Percentiles rank a stretch among this genome's conserved stretches.
Evolutionary conservation across 2,888 invertebrate species (phyloP).

Genomic region (Drosophila histrio): DNA sequence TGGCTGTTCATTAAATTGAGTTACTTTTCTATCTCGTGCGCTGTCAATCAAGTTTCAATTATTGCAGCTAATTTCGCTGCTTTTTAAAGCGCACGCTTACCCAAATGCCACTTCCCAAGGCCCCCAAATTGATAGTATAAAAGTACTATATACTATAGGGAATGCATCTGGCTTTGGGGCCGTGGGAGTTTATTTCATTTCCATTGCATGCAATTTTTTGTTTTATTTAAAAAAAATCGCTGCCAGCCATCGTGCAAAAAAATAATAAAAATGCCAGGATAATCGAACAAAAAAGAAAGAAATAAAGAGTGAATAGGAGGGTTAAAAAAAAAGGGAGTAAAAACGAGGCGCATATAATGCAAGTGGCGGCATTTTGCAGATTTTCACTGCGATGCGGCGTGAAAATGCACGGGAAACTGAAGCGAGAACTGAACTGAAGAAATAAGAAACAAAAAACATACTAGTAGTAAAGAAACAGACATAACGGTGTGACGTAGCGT

Average conservation of each 20-base stretch:
- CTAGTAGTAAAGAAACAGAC: constrained; percentile 24
- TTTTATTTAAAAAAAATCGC: constrained; percentile 54
- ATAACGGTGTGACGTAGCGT: constrained; percentile 46
- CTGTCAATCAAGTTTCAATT: constrained; percentile 66
- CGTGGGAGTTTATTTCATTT: constrained; percentile 61
- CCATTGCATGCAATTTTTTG: constrained; percentile 57
- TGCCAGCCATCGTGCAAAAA: constrained; percentile 27
- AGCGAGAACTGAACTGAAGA: constrained; percentile 11
- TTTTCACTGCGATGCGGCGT: constrained; percentile 51
- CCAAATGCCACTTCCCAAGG: constrained; percentile 25
- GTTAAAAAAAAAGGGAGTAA: constrained; percentile 21
- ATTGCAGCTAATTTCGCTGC: constrained; percentile 61
- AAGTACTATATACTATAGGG: constrained; percentile 3
- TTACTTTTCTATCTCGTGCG: constrained; percentile 8
- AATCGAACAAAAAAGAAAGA: constrained; percentile 20
- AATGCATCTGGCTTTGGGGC: constrained; percentile 33
- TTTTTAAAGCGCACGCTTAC: constrained; percentile 33
- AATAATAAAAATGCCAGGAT: constrained; percentile 51
- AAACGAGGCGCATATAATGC: constrained; percentile 60
- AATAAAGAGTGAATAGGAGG: constrained; percentile 4
- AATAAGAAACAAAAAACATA: constrained; percentile 1
- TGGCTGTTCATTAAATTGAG: neutral
- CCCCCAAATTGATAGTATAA: constrained; percentile 12
- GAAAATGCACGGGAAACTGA: constrained; percentile 54
- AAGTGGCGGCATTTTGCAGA: constrained; percentile 66